Conservation (phyloP, 2,797 vertebrate species). For the Thunnus albacares region DNA sequence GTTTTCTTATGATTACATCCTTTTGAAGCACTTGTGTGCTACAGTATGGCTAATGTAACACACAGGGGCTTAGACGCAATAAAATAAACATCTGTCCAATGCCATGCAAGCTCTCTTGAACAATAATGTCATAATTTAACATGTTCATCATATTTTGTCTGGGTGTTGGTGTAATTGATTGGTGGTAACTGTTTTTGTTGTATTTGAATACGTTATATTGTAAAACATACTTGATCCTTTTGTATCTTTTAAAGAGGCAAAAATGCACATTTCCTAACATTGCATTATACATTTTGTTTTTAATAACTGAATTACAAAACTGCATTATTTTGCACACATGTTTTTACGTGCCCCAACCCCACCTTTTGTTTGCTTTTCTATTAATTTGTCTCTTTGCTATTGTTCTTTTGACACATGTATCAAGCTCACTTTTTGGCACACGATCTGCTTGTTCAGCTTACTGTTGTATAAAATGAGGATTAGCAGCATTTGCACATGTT, state of each 20-base stretch:
- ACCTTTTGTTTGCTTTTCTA: no score
- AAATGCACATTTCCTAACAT: background rate
- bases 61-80: background rate
- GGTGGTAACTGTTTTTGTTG: no score
- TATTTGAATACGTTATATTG: background rate
- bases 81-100: background rate
- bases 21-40: background rate
- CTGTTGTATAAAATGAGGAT: background rate
- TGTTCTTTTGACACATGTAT: no score
- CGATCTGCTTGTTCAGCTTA: background rate
- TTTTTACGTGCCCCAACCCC: no score
- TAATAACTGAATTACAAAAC: no score
- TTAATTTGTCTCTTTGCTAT: no score
- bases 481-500: slow-evolving; percentile 7
- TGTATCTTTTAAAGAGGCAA: background rate
- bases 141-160: background rate
- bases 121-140: background rate
- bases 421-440: background rate
- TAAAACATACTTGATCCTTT: background rate
- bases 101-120: background rate
- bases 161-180: background rate
- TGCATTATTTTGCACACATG: no score
- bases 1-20: background rate
- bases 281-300: background rate
- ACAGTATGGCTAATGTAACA: background rate